Conservation (phyloP, 2,888 invertebrate genomes). For the Antheraea assamensis region DNA sequence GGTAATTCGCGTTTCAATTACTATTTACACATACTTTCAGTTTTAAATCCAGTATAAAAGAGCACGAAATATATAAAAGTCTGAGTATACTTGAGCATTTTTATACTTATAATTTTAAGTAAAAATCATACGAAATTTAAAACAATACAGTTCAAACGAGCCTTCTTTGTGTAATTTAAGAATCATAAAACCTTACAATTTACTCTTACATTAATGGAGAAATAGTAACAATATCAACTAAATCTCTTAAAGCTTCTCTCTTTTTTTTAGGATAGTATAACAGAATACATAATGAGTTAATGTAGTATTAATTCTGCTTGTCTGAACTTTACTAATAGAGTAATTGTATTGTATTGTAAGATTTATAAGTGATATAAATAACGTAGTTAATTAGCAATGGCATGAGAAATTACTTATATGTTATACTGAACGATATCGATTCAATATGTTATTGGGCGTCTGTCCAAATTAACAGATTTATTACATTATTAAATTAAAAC, state of each 20-base stretch:
- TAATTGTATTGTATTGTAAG: background rate
- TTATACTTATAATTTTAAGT: background rate
- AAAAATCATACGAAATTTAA: background rate
- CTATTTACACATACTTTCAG: background rate
- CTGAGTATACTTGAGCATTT: background rate
- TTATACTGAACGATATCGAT: background rate
- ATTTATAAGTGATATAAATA: background rate
- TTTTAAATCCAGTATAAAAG: background rate
- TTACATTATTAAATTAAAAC: background rate
- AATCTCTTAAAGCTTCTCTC: background rate
- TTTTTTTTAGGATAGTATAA: background rate
- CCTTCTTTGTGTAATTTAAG: background rate
- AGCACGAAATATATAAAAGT: background rate
- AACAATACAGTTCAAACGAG: background rate
- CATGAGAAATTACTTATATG: background rate
- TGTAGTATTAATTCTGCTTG: background rate
- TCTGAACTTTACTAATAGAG: background rate
- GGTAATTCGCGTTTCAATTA: background rate
- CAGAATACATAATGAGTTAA: background rate
- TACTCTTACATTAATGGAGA: background rate
- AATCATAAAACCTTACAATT: background rate
- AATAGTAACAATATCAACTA: background rate
- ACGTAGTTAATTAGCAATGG: background rate
- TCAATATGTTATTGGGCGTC: constrained; percentile 3
- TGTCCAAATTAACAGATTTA: background rate